A percentile compares a stretch with the other conserved stretches of the same genome.
phyloP scores from a whole-genome alignment of 1,140 invertebrate genomes.

The Drosophila nikananu region DNA sequence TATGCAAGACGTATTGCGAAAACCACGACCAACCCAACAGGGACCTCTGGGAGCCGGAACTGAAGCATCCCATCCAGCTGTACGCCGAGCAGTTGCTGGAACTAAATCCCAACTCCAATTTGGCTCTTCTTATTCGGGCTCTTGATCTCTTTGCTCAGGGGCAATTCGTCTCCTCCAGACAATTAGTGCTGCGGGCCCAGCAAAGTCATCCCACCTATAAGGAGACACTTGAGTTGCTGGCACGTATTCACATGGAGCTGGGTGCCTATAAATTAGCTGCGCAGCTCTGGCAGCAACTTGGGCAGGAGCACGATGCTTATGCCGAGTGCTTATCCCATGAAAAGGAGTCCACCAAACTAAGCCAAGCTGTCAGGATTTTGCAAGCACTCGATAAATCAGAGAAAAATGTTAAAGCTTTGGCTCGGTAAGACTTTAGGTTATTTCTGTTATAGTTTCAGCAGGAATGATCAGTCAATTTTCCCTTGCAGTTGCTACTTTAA shows the following conservation, averaged over 20 bases:
- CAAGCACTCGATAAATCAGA: conserved; percentile 7
- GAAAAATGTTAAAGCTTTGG: conserved; percentile 41
- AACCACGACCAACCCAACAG: conserved; percentile 75
- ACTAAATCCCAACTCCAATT: conserved; percentile 87
- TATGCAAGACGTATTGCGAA: conserved; percentile 88
- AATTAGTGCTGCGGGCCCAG: conserved; percentile 85
- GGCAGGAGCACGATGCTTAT: conserved; percentile 30
- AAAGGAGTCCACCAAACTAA: conserved; percentile 34
- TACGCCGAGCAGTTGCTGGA: conserved; percentile 86
- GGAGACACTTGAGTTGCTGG: conserved; percentile 60
- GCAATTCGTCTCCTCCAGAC: conserved; percentile 87
- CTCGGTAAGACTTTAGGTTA: conserved; percentile 34
- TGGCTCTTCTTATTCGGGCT: conserved; percentile 88
- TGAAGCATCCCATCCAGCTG: conserved; percentile 80
- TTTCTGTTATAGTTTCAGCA: background rate
- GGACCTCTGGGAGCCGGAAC: conserved; percentile 37
- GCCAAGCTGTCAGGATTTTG: conserved; percentile 46
- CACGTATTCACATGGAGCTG: conserved; percentile 68
- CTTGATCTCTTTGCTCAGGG: conserved; percentile 86
- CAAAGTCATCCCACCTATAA: conserved; percentile 58
- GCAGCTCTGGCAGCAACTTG: conserved; percentile 57
- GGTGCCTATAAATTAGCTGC: conserved; percentile 80
- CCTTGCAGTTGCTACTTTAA: conserved; percentile 62
- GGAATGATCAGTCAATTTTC: background rate
- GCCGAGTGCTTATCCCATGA: conserved; percentile 68